Percentiles rank a stretch among this genome's conserved stretches.
phyloP scores from a whole-genome alignment of 2,888 invertebrate species.

The Nezara viridula region DNA sequence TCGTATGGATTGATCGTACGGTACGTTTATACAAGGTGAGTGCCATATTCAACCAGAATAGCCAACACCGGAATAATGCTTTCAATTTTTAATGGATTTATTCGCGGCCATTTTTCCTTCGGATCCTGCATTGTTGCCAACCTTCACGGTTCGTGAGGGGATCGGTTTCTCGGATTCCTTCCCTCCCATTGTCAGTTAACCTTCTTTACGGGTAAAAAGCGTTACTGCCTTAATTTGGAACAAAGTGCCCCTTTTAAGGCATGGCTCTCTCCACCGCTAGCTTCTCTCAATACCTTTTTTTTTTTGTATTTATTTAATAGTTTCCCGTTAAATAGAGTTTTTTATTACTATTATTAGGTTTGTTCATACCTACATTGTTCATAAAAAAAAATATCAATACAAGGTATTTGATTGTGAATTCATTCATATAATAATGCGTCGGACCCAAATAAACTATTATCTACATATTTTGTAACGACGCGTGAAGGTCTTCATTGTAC shows the following conservation, averaged over 20 bases:
- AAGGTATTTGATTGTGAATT: not conserved
- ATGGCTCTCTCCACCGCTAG: not conserved
- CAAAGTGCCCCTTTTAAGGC: constrained; percentile 39
- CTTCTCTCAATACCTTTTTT: not conserved
- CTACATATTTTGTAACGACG: too few species aligned
- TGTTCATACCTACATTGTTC: not conserved
- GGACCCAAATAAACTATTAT: too few species aligned
- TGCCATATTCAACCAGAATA: constrained; percentile 9
- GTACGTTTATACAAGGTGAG: not conserved
- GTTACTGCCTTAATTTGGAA: constrained; percentile 46
- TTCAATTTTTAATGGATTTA: constrained; percentile 49
- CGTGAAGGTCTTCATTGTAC: too few species aligned
- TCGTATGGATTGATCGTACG: not conserved
- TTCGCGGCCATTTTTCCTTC: constrained; percentile 8
- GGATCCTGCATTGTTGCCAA: constrained; percentile 40
- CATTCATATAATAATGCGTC: too few species aligned
- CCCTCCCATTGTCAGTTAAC: constrained; percentile 36
- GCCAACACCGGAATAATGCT: constrained; percentile 26
- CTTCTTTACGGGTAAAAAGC: constrained; percentile 48
- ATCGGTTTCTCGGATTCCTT: constrained; percentile 46
- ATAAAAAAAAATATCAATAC: not conserved
- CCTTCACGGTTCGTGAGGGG: constrained; percentile 18
- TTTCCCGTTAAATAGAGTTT: not conserved
- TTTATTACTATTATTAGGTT: not conserved
- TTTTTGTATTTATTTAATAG: not conserved